A percentile compares a stretch with the other conserved stretches of the same genome.
phyloP scores from a whole-genome alignment of 2,797 vertebrate genomes.

The Ctenochaetus hawaiiensis region DNA sequence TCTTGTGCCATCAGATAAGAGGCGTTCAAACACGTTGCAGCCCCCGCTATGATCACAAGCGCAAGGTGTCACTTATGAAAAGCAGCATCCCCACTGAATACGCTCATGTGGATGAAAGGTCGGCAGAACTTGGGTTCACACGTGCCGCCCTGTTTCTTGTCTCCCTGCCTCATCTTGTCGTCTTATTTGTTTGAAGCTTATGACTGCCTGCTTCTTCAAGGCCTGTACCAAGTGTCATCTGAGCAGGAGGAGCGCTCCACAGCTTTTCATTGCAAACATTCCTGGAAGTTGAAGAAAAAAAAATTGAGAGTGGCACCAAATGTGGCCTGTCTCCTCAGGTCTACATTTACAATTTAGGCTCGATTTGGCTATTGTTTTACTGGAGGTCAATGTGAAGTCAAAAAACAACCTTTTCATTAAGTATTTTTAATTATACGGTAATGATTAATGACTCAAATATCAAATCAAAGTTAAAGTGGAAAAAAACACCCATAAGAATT shows the following conservation, averaged over 20 bases:
- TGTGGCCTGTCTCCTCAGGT: not conserved
- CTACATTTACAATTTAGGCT: not conserved
- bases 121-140: conserved; percentile 70
- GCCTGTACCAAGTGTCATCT: conserved; percentile 21
- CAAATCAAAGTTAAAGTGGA: not conserved
- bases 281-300: conserved; percentile 14
- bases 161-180: conserved; percentile 63
- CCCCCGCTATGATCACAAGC: conserved; percentile 67
- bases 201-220: conserved; percentile 59
- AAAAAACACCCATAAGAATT: not conserved
- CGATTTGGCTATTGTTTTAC: conserved; percentile 4
- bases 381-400: conserved; percentile 2
- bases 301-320: not conserved
- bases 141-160: conserved; percentile 53
- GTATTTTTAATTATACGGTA: not conserved
- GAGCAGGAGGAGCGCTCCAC: conserved; percentile 24
- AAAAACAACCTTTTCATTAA: not conserved
- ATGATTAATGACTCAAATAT: not conserved
- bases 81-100: conserved; percentile 74
- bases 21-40: conserved; percentile 67
- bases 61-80: conserved; percentile 81
- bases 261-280: conserved; percentile 20
- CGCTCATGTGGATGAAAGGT: conserved; percentile 70
- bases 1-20: conserved; percentile 74
- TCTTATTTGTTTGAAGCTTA: conserved; percentile 63